Conservation (phyloP, 1,140 invertebrate species). For the Lepidurus arcticus region DNA sequence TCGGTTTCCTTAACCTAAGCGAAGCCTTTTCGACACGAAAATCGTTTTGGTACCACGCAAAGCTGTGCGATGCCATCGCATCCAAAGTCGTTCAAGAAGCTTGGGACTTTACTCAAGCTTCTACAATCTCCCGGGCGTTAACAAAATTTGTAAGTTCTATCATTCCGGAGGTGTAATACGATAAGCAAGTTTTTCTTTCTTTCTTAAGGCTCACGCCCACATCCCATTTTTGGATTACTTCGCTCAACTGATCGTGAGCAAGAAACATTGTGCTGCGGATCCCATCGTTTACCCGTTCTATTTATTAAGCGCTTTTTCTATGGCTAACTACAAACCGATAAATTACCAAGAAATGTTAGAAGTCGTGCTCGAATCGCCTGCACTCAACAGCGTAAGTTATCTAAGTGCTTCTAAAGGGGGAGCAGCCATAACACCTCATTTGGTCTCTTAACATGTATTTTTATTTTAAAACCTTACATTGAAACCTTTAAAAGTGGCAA, state of each 20-base stretch:
- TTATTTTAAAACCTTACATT: too few species aligned
- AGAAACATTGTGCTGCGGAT: not conserved
- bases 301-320: conserved; percentile 1
- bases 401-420: not conserved
- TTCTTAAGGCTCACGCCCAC: conserved; percentile 11
- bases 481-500: too few species aligned
- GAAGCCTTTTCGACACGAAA: not conserved
- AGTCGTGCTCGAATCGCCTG: conserved; percentile 6
- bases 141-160: not conserved
- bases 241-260: not conserved
- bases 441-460: too few species aligned
- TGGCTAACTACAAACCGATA: conserved; percentile 2
- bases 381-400: conserved; percentile 23
- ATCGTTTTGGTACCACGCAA: conserved; percentile 23
- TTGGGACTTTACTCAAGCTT: not conserved
- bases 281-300: not conserved
- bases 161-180: not conserved
- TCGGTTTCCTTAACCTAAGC: not conserved
- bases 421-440: too few species aligned
- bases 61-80: conserved; percentile 16
- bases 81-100: conserved; percentile 18
- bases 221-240: conserved; percentile 25
- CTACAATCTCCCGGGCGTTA: not conserved
- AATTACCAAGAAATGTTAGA: conserved; percentile 10
- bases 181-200: not conserved